Conservation (phyloP, 2,113 vertebrate species). For the Sorex araneus region DNA sequence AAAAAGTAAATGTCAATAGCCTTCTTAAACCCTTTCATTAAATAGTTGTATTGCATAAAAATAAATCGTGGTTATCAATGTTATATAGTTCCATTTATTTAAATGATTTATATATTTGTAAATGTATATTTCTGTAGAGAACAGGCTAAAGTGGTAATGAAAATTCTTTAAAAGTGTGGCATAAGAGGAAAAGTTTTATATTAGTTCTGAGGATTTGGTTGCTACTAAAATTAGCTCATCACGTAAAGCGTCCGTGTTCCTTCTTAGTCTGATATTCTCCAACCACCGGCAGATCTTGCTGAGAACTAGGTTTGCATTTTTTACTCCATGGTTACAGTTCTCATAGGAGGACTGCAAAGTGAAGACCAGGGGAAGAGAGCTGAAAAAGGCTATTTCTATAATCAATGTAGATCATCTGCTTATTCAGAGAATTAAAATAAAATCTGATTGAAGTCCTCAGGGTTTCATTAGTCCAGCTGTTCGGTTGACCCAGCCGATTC, state of each 20-base stretch:
- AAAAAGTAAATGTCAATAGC: constrained; percentile 88
- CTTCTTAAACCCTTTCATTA: constrained; percentile 87
- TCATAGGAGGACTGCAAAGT: neutral
- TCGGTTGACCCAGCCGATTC: constrained; percentile 69
- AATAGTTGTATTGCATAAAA: constrained; percentile 84
- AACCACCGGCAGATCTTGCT: neutral
- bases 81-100: constrained; percentile 67
- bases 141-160: constrained; percentile 48
- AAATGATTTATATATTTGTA: constrained; percentile 80
- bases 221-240: neutral
- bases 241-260: neutral
- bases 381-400: constrained; percentile 37
- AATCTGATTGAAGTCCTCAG: constrained; percentile 32
- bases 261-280: neutral
- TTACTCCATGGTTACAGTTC: neutral
- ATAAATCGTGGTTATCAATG: constrained; percentile 84
- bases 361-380: neutral
- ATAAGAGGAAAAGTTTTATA: constrained; percentile 10
- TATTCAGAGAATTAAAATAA: constrained; percentile 69
- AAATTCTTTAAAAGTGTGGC: constrained; percentile 50
- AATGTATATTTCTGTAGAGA: constrained; percentile 68
- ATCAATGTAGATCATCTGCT: constrained; percentile 18
- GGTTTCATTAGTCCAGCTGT: constrained; percentile 28
- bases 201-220: neutral
- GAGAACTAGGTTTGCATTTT: constrained; percentile 9